Base-by-base conservation (phyloP, 1,140 invertebrate genomes). In the Coenobita brevimanus region DNA sequence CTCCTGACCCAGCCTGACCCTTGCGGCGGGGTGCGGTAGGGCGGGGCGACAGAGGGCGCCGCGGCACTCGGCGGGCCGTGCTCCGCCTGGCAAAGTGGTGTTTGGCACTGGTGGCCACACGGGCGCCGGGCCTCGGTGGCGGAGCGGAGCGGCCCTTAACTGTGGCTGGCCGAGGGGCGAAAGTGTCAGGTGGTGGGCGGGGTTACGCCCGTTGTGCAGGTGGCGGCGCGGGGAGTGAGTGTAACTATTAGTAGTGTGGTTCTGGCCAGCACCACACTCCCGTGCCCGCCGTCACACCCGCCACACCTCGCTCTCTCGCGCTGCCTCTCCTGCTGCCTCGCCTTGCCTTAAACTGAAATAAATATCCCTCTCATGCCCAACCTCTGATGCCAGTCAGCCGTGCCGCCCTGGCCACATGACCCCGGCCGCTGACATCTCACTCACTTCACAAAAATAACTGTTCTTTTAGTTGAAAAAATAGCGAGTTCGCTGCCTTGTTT, bases 241-340 rank as follows among this genome's bases (percentile, higher is more conserved):
- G 84, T 87, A 87, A 87, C 62, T 87, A 87, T 87, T 87, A 87
- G 84, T 87, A 80, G 84, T 79, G 84, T 87, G 84, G 84, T 87
- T 80, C 41, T 43, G 24, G 76, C 41, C 62, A 71, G 84, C 60
- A 73, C 41, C 84, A 87, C 84, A 87, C 76, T 87, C 76, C 62
- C 50, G 84, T 87, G 84, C 75, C 76, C 75, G 84, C 75, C 76
- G 1, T 54, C 84, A 46, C 75, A 75, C 75, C 62, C 62, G 54
- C 15, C 75, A 80, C 84, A 41, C 36, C 62, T 38, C 10, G 76
- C 43, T 8, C 27, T 64, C 6, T 38, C 46, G 54, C 83, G 43
- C 83, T 43, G 27, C 24, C 21, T 33, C 24, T 62, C 38, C 80
- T 30, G 30, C 41, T 62, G 54, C 54, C 79, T 33, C 1, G 50